Evolutionary conservation across 2,888 invertebrate genomes (phyloP).

Genomic region (Acrocyrtus sp.): DNA sequence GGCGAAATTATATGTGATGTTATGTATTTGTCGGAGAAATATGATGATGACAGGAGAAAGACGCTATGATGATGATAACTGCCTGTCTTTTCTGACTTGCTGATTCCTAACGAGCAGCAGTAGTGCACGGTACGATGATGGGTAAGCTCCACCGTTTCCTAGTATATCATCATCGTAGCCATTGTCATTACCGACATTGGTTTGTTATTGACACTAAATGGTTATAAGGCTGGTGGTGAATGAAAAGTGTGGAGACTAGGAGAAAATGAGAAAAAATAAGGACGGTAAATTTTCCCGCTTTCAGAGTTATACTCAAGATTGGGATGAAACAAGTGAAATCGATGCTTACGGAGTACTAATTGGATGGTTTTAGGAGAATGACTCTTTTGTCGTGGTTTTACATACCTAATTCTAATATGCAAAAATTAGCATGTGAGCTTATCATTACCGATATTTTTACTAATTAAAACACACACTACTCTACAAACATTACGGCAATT

Average conservation of each 20-base stretch:
- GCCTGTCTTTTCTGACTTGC: slow-evolving; percentile 16
- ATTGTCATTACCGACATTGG: background rate
- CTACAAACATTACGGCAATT: background rate
- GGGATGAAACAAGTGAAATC: background rate
- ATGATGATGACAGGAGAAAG: background rate
- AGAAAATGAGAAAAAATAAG: background rate
- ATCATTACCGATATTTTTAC: background rate
- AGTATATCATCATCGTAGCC: background rate
- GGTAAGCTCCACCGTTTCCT: background rate
- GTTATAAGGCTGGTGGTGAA: background rate
- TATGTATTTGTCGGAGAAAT: background rate
- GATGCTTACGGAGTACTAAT: slow-evolving; percentile 25
- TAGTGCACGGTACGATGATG: background rate
- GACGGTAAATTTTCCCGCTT: background rate
- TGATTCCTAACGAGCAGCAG: slow-evolving; percentile 33
- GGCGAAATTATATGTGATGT: background rate
- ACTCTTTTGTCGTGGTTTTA: slow-evolving; percentile 22
- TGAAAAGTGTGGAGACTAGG: background rate
- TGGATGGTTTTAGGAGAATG: slow-evolving; percentile 24
- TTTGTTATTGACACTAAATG: background rate
- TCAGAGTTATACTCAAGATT: background rate
- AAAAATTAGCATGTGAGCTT: background rate
- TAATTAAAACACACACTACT: slow-evolving; percentile 2
- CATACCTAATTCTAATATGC: slow-evolving; percentile 13
- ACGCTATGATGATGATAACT: slow-evolving; percentile 9